These are phyloP conservation scores for Drosophila antonietae DNA, from an alignment of 2,888 invertebrate genomes.

Conservation along the genomic window DNA sequence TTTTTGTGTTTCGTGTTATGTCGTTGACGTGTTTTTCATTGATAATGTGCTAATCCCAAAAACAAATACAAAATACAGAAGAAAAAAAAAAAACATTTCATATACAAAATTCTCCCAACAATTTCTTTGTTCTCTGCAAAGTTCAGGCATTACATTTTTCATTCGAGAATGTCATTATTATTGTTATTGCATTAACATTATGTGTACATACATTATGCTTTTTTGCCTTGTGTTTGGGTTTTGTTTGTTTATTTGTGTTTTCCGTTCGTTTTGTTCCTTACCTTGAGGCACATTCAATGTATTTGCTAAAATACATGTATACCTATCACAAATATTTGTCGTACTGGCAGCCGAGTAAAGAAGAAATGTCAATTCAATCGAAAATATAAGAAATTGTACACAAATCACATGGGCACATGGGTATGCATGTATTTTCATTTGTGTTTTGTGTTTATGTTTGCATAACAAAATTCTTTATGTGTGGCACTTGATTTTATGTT, in stretches of 20 bases:
- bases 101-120: slow-evolving; percentile 18
- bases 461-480: slow-evolving; percentile 65
- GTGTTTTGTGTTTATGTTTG: slow-evolving; percentile 57
- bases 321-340: slow-evolving; percentile 28
- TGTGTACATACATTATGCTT: slow-evolving; percentile 48
- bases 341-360: not conserved
- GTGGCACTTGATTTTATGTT: slow-evolving; percentile 64
- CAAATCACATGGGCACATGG: not conserved
- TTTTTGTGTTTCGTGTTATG: slow-evolving; percentile 46
- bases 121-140: slow-evolving; percentile 20
- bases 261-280: slow-evolving; percentile 1
- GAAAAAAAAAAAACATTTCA: not conserved
- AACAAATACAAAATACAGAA: not conserved
- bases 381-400: not conserved
- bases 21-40: slow-evolving; percentile 46
- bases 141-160: slow-evolving; percentile 21
- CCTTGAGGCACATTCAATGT: slow-evolving; percentile 47
- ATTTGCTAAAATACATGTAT: slow-evolving; percentile 36
- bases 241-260: not conserved
- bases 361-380: not conserved
- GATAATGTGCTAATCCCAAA: slow-evolving; percentile 26
- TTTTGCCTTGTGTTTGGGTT: slow-evolving; percentile 10
- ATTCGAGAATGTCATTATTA: slow-evolving; percentile 36
- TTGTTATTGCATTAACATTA: slow-evolving; percentile 45
- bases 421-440: slow-evolving; percentile 47